A percentile compares a stretch with the other conserved stretches of the same genome.
Evolutionary conservation across 35 echinoderm and acorn worm genomes (phyloP).

Genomic region (Stichopus chloronotus): DNA sequence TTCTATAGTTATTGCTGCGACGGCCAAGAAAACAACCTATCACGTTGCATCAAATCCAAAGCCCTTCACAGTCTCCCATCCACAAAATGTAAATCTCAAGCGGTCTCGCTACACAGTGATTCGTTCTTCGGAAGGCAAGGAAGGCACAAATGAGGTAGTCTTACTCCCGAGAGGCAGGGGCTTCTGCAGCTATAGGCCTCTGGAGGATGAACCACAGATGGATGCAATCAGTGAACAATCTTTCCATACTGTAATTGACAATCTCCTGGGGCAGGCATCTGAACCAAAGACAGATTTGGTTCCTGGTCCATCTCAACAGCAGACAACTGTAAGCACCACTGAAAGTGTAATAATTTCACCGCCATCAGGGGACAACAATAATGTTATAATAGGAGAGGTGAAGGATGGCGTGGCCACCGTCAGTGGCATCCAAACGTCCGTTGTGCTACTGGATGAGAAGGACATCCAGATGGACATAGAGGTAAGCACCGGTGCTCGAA

Average conservation of each 20-base stretch:
- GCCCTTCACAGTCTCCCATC: constrained; percentile 72
- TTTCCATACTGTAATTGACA: constrained; percentile 43
- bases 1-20: constrained; percentile 31
- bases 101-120: constrained; percentile 91
- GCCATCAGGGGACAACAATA: not conserved
- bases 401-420: not conserved
- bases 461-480: constrained; percentile 61
- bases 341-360: not conserved
- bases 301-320: constrained; percentile 25
- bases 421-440: constrained; percentile 23
- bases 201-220: constrained; percentile 1
- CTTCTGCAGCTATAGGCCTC: constrained; percentile 21
- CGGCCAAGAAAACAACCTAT: constrained; percentile 43
- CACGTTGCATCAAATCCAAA: constrained; percentile 68
- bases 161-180: constrained; percentile 80
- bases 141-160: constrained; percentile 89
- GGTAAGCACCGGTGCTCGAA: constrained; percentile 33
- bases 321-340: not conserved
- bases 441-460: constrained; percentile 39
- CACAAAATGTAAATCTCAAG: constrained; percentile 75
- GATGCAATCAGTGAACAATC: constrained; percentile 41
- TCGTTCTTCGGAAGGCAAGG: constrained; percentile 77
- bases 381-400: not conserved
- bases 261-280: constrained; percentile 32
- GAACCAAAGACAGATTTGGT: not conserved